Evolutionary conservation across 2,888 invertebrate genomes (phyloP), one percentile per base, ranked within the genome.

Genomic region (Thereva unica): DNA sequence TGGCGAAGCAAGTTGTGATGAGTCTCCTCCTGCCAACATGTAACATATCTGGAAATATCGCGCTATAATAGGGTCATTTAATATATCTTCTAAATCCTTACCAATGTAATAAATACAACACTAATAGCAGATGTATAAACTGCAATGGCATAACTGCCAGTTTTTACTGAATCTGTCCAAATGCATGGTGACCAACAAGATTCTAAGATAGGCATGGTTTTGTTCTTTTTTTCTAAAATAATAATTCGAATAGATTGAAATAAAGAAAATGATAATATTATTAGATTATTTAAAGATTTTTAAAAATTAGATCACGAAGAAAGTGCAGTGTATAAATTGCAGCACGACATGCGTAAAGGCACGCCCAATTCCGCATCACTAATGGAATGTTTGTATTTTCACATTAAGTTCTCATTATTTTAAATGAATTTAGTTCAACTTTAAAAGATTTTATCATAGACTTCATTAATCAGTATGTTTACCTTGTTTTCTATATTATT

Each of bases 141-240:
- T 0, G 92, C 92, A 67, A 94, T 89, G 1, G 89, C 89, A 75
- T 86, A 86, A 75, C 90, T 89, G 7, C 92, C 93, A 40, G 86
- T 84, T 78, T 89, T 90, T 4, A 93, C 85, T 74, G 86, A 86
- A 67, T 90, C 88, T 49, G 90, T 89, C 91, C 93, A 94, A 75
- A 94, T 89, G 75, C 89, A 91, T 67, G 94, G 94, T 5, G 93
- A 91, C 93, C 94, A 94, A 78, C 92, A 94, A 0, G 92, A 89
- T 74, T 87, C 83, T 64, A 93, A 75, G 9, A 89, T 78, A 23
- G 86, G 87, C 91, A 92, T 92, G 23, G 23, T 76, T 78, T 86
- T 64, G n/a, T 61, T 8, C 9, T 37, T 47, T 49, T 59, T 35
- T n/a, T 5, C 2, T 10, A 7, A 55, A 55, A 7, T 4, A 4